These are phyloP conservation scores for Ichneumon xanthorius DNA, from an alignment of 2,888 invertebrate species.

Conservation along the genomic window DNA sequence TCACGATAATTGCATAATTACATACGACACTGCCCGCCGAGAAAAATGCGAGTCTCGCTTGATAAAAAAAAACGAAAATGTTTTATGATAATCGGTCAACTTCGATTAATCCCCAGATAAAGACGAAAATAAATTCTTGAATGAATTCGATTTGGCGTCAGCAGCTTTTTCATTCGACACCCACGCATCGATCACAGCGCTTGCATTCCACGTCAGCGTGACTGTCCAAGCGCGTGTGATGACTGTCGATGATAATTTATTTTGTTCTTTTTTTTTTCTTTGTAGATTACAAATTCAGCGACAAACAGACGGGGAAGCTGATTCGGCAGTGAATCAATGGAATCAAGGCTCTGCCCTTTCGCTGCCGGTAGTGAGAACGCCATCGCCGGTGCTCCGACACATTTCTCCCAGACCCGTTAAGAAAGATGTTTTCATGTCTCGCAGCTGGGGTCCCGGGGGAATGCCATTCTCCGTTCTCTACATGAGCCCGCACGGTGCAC, in stretches of 20 bases:
- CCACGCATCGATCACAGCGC: constrained; percentile 10
- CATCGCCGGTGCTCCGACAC: constrained; percentile 61
- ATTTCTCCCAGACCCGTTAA: constrained; percentile 75
- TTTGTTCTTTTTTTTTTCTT: constrained; percentile 7
- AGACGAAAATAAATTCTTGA: not conserved
- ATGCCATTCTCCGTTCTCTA: constrained; percentile 86
- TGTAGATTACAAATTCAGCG: constrained; percentile 36
- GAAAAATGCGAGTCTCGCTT: not conserved
- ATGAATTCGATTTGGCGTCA: constrained; percentile 3
- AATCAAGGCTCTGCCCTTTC: constrained; percentile 40
- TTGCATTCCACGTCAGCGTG: constrained; percentile 1
- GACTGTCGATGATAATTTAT: constrained; percentile 4
- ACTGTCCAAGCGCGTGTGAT: constrained; percentile 2
- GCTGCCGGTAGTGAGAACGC: constrained; percentile 50
- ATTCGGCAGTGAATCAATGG: constrained; percentile 48
- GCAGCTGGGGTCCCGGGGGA: constrained; percentile 86
- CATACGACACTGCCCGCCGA: not conserved
- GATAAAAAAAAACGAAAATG: not conserved
- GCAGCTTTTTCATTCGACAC: not conserved
- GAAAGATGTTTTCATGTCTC: constrained; percentile 84
- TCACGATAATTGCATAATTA: not conserved
- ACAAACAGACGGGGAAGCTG: constrained; percentile 42
- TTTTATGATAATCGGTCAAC: not conserved
- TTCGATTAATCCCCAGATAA: not conserved
- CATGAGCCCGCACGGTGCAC: constrained; percentile 80